Conservation (phyloP, 2,888 invertebrate genomes). For the Theretra japonica region DNA sequence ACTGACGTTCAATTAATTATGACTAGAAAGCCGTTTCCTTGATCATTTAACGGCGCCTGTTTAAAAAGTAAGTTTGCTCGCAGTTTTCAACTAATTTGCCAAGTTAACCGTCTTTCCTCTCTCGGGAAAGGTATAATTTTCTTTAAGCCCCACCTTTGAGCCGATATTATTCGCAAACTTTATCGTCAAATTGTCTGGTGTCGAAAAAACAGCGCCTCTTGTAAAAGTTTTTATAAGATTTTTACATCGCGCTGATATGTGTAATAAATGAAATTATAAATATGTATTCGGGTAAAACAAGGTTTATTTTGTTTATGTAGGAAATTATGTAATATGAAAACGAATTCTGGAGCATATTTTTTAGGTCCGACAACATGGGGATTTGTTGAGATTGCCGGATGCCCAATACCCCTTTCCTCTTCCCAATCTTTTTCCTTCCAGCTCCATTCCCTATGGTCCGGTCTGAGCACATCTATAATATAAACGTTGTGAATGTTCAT, state of each 20-base stretch:
- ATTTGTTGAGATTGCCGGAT: no score
- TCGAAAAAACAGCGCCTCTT: slow-evolving; percentile 12
- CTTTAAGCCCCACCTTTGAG: slow-evolving; percentile 26
- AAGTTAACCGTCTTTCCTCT: slow-evolving; percentile 32
- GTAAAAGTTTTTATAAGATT: slow-evolving; percentile 12
- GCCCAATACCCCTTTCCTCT: no score
- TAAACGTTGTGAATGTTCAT: no score
- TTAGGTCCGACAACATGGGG: no score
- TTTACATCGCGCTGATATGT: background rate
- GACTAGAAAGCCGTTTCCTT: slow-evolving; percentile 9
- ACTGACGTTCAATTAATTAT: background rate
- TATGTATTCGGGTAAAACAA: background rate
- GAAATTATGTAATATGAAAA: no score
- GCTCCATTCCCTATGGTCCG: no score
- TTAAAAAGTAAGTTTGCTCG: slow-evolving; percentile 32
- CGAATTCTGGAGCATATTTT: no score
- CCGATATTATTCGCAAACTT: slow-evolving; percentile 23
- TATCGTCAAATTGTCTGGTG: slow-evolving; percentile 27
- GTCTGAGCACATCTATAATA: no score
- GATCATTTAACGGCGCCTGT: slow-evolving; percentile 34
- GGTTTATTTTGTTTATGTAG: background rate
- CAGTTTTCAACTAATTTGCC: slow-evolving; percentile 38
- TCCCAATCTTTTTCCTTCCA: no score
- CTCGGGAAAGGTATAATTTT: slow-evolving; percentile 32
- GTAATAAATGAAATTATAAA: background rate